These are phyloP conservation scores for Nixonia krombeini DNA, from an alignment of 1,140 invertebrate genomes.

Conservation along the genomic window DNA sequence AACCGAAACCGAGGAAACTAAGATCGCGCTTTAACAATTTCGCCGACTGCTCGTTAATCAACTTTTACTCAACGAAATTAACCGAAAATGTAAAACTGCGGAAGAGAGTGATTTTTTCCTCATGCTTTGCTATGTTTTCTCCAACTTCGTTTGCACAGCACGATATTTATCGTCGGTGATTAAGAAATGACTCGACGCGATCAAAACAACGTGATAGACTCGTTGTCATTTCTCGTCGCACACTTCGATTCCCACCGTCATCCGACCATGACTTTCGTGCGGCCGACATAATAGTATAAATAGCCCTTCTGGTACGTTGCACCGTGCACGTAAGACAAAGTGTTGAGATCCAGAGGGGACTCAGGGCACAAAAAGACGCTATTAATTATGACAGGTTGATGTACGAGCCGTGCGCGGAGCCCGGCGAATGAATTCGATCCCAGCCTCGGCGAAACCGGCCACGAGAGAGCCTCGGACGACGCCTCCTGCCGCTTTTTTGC, in stretches of 20 bases:
- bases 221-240: conserved; percentile 41
- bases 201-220: no score
- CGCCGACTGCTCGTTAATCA: no score
- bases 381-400: conserved; percentile 68
- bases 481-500: conserved; percentile 26
- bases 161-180: no score
- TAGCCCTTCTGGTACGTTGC: conserved; percentile 59
- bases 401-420: conserved; percentile 60
- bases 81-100: no score
- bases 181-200: no score
- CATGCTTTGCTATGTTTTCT: no score
- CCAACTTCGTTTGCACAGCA: no score
- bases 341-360: conserved; percentile 56
- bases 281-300: conserved; percentile 54
- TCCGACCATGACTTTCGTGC: conserved; percentile 49
- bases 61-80: no score
- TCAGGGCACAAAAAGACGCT: conserved; percentile 59
- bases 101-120: no score
- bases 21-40: conserved; percentile 49
- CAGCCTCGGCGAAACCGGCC: conserved; percentile 45
- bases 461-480: conserved; percentile 13
- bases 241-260: conserved; percentile 48
- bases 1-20: conserved; percentile 53
- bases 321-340: conserved; percentile 57
- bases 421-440: conserved; percentile 61